Percentiles rank a stretch among this genome's conserved stretches.
These are phyloP conservation scores for Chymomyza procnemis DNA, from an alignment of 2,888 invertebrate genomes.

Conservation along the genomic window DNA sequence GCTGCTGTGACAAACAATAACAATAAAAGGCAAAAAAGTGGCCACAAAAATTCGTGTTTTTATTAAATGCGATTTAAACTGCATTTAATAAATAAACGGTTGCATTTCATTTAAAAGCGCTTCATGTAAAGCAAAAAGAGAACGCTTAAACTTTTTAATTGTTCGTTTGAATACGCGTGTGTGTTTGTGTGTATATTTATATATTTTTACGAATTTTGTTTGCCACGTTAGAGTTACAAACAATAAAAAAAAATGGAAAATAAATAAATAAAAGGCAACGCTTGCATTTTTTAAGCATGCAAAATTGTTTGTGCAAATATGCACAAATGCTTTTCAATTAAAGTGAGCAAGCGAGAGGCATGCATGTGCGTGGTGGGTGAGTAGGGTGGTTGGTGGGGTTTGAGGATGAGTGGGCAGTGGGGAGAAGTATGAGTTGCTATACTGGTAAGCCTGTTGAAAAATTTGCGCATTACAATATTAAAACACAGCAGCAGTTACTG, in stretches of 20 bases:
- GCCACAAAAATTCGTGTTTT: neutral
- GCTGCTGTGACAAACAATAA: neutral
- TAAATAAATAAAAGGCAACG: neutral
- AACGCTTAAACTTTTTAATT: slow-evolving; percentile 45
- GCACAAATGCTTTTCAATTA: slow-evolving; percentile 62
- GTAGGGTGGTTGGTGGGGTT: neutral
- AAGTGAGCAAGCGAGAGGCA: slow-evolving; percentile 26
- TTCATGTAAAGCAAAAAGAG: slow-evolving; percentile 16
- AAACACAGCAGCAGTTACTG: slow-evolving; percentile 37
- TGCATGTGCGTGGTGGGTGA: neutral
- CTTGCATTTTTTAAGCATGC: slow-evolving; percentile 3
- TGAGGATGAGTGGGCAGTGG: slow-evolving; percentile 1
- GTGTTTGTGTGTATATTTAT: neutral
- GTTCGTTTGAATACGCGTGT: slow-evolving; percentile 34
- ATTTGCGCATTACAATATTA: slow-evolving; percentile 67
- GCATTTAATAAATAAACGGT: slow-evolving; percentile 50
- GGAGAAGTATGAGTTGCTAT: neutral
- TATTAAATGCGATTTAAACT: slow-evolving; percentile 61
- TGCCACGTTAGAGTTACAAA: neutral
- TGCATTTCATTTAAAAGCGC: slow-evolving; percentile 32
- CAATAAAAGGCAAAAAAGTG: neutral
- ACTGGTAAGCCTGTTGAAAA: slow-evolving; percentile 40
- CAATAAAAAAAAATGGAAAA: too few relatives aligned
- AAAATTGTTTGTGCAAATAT: slow-evolving; percentile 39
- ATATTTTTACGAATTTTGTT: slow-evolving; percentile 30